Evolutionary conservation across 2,888 invertebrate genomes (phyloP), one percentile per base, ranked within the genome.

Genomic region (Megaustenia siamemsis): DNA sequence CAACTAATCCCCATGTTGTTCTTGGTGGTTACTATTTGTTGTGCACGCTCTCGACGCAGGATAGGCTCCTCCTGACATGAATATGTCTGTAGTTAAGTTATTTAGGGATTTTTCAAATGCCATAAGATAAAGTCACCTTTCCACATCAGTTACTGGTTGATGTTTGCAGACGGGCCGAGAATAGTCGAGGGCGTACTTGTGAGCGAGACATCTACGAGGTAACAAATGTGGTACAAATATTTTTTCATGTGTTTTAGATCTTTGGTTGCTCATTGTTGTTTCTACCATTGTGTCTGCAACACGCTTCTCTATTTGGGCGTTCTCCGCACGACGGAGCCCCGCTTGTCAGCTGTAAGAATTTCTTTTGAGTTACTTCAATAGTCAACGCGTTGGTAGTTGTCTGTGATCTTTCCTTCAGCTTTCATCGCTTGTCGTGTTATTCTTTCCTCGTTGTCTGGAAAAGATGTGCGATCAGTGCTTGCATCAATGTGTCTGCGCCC

Each of bases 401-500:
- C 40, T 45, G 38, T 69, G 68, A 69, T 69, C 68, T 69, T 18
- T 15, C 38, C 68, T 1, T 24, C 12, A 21, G 38, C 12, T 66
- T 71, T 71, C 71, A 71, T 10, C 71, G 45, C 43, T 71, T 38
- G 6, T 43, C 43, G n/a, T 71, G 43, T 71, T 43, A 43, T 43
- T 10, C n/a, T 71, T 28, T 71, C 71, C 43, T 71, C 43, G 71
- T 40, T 71, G 6, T 6, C 43, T 1, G 28, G 43, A 10, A 24
- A 43, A 3, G 28, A 24, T 43, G 43, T n/a, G 71, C n/a, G 71
- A 43, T 71, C 63, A 12, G 32, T 28, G 63, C 32, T 63, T 63
- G 32, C 32, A 63, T 63, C 63, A 32, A 10, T 2, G 4, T 15
- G 6, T 63, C 15, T 32, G 28, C 10, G 2, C 28, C 32, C 32